Conservation (phyloP, 2,888 invertebrate genomes). For the Meteorus cinctellus region DNA sequence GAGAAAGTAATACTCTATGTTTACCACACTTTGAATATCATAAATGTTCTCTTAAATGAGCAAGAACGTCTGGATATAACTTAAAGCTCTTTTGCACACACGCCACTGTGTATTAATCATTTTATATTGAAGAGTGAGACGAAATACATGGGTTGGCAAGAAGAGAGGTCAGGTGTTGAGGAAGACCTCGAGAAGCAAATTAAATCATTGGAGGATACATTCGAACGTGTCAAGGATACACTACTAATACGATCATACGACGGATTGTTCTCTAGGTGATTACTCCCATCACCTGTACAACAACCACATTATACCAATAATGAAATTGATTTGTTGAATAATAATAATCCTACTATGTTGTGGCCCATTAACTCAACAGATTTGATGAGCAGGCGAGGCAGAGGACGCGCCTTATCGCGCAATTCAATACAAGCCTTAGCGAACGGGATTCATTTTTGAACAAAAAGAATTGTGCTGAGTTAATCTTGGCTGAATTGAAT, state of each 20-base stretch:
- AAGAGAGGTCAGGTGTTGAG: slow-evolving; percentile 55
- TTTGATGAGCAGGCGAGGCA: slow-evolving; percentile 76
- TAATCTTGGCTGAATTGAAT: slow-evolving; percentile 75
- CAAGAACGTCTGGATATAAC: no score
- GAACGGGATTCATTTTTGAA: slow-evolving; percentile 75
- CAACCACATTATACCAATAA: background rate
- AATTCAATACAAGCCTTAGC: slow-evolving; percentile 73
- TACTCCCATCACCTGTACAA: slow-evolving; percentile 24
- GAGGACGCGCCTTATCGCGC: slow-evolving; percentile 73
- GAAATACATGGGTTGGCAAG: slow-evolving; percentile 43
- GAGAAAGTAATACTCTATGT: background rate
- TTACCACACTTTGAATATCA: no score
- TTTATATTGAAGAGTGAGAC: slow-evolving; percentile 54
- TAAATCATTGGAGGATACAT: slow-evolving; percentile 68
- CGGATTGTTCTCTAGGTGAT: slow-evolving; percentile 73
- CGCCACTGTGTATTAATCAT: background rate
- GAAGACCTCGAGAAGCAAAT: slow-evolving; percentile 67
- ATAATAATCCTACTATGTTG: background rate
- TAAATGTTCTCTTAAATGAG: no score
- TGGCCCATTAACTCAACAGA: slow-evolving; percentile 61
- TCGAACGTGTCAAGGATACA: slow-evolving; percentile 70
- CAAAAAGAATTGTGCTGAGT: slow-evolving; percentile 75
- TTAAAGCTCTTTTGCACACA: no score
- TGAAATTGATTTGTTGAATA: slow-evolving; percentile 7
- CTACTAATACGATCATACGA: slow-evolving; percentile 72